These are phyloP conservation scores for Mesocricetus auratus DNA, from an alignment of 2,113 vertebrate species.

Conservation along the genomic window DNA sequence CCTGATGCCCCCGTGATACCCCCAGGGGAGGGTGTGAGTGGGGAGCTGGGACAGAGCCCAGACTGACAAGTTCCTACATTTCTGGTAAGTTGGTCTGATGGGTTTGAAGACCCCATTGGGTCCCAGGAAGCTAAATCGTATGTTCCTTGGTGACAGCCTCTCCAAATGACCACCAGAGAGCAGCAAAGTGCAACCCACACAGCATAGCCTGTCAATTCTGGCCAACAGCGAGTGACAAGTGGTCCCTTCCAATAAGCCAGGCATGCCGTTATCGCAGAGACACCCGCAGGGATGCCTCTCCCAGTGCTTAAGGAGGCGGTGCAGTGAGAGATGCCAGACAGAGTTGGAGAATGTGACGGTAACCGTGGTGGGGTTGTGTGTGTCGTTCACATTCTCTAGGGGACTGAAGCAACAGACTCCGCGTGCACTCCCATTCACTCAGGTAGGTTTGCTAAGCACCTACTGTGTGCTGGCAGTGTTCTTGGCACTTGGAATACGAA, in stretches of 20 bases:
- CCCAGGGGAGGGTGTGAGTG: background rate
- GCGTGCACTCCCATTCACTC: background rate
- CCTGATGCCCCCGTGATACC: background rate
- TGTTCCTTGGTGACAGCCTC: background rate
- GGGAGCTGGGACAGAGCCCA: accelerated
- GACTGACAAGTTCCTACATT: background rate
- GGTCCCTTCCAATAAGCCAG: background rate
- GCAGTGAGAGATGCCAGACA: background rate
- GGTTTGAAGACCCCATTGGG: background rate
- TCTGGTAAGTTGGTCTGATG: background rate
- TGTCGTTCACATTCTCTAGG: background rate
- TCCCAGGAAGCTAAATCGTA: background rate
- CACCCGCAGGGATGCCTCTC: background rate
- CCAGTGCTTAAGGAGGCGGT: background rate
- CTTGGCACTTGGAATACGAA: background rate
- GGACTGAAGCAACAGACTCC: background rate
- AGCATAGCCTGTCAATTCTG: accelerated
- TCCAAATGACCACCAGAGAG: constrained; percentile 40
- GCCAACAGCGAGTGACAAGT: background rate
- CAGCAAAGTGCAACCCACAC: background rate
- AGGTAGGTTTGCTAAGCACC: background rate
- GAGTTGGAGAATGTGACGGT: background rate
- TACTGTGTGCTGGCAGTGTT: background rate
- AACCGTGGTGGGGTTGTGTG: too few species aligned
- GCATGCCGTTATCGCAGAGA: background rate